Evolutionary conservation across 2,888 invertebrate species (phyloP), one percentile per base, ranked within the genome.

Genomic region (Cheilosia pagana): DNA sequence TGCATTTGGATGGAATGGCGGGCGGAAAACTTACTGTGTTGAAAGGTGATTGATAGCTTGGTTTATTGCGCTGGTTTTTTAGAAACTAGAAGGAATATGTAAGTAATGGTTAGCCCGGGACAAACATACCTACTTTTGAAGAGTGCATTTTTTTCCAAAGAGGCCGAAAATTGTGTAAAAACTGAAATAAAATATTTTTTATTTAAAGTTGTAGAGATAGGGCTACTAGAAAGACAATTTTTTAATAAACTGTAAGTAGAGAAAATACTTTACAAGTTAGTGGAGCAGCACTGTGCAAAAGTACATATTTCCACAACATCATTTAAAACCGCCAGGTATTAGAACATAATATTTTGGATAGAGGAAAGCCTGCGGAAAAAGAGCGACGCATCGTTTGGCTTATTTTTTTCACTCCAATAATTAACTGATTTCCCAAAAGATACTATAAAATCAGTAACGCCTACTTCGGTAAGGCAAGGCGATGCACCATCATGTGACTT

Each of bases 1-100:
- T 12, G 16, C 1, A 5, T n/a, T 60, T n/a, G 16, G 3, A 16
- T 45, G 21, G 16, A 2, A 16, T 45, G 21, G 28, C 8, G 16
- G 3, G 7, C 0, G 12, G 1, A 45, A 10, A 35, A 55, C 83
- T 79, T 83, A 83, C 83, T 35, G 63, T 45, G n/a, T n/a, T 43
- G 21, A 45, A 35, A 21, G 59, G 5, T 7, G 21, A 41, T n/a
- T 23, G 8, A 12, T 52, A 19, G 1, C n/a, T 5, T 41, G 23
- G 52, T 41, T 25, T 75, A 53, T 72, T 55, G 48, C 12, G n/a
- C 16, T 65, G 59, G 39, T 48, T 79, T 75, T 65, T 28, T 3
- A 50, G 52, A 65, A 74, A 70, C 83, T 79, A 6, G 14, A 60
- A 41, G 35, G 1, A 23, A 4, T 1, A 1, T 3, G 0, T n/a